These are phyloP conservation scores for Oreochromis spilurus DNA, from an alignment of 2,113 vertebrate genomes.

Conservation along the genomic window DNA sequence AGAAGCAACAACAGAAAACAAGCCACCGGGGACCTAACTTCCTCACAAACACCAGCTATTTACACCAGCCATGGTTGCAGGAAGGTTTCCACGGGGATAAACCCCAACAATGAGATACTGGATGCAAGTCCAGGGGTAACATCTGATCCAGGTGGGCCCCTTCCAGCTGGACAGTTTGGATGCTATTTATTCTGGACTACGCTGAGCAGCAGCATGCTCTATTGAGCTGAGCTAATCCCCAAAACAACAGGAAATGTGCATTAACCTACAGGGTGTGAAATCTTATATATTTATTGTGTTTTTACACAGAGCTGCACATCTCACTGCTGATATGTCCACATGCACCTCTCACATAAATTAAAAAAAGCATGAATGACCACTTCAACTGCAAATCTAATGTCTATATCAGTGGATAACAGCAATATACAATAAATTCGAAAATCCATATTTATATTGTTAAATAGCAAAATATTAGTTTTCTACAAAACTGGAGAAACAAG, in stretches of 20 bases:
- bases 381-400: not conserved
- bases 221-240: not conserved
- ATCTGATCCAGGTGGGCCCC: constrained; percentile 31
- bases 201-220: not conserved
- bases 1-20: constrained; percentile 41
- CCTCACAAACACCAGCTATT: constrained; percentile 31
- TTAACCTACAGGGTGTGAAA: not conserved
- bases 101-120: constrained; percentile 18
- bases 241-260: not conserved
- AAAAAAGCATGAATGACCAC: not conserved
- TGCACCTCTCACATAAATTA: not conserved
- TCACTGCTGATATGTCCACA: not conserved
- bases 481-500: not conserved
- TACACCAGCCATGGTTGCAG: constrained; percentile 14
- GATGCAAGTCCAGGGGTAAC: not conserved
- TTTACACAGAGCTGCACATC: not conserved
- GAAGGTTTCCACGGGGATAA: constrained; percentile 53
- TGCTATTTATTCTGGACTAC: constrained; percentile 13
- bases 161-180: constrained; percentile 48
- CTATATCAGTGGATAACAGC: not conserved
- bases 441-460: not conserved
- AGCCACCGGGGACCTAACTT: constrained; percentile 29
- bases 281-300: not conserved
- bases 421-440: not conserved
- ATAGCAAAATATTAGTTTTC: not conserved